Conservation (phyloP, 2,888 invertebrate genomes). For the Allolobophora icterica region DNA sequence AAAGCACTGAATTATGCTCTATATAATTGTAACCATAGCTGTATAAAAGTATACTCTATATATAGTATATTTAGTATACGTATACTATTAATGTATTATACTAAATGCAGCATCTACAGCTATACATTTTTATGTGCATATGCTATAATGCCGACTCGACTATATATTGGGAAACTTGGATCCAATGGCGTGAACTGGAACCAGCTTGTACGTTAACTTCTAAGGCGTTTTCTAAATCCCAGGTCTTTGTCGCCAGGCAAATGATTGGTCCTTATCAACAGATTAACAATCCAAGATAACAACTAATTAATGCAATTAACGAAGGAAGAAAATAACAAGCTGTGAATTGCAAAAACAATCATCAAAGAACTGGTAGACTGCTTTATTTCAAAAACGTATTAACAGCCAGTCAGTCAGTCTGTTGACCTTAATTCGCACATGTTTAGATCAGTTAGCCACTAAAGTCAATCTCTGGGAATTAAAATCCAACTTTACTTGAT, state of each 20-base stretch:
- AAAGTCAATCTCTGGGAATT: too few relatives aligned
- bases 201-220: neutral
- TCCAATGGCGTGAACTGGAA: neutral
- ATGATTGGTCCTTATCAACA: neutral
- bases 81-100: neutral
- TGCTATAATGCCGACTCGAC: neutral
- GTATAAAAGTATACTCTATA: too few relatives aligned
- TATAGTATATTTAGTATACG: too few relatives aligned
- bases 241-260: neutral
- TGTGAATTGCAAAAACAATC: neutral
- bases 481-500: too few relatives aligned
- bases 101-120: too few relatives aligned
- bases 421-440: neutral
- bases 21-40: too few relatives aligned
- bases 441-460: neutral
- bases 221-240: neutral
- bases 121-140: too few relatives aligned
- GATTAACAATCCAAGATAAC: constrained; percentile 6
- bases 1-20: too few relatives aligned
- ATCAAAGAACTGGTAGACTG: neutral
- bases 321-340: constrained; percentile 14
- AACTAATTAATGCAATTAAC: neutral
- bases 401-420: neutral
- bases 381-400: neutral
- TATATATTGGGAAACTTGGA: neutral